Evolutionary conservation across 2,888 invertebrate genomes (phyloP).

Genomic region (Xylota sylvarum): DNA sequence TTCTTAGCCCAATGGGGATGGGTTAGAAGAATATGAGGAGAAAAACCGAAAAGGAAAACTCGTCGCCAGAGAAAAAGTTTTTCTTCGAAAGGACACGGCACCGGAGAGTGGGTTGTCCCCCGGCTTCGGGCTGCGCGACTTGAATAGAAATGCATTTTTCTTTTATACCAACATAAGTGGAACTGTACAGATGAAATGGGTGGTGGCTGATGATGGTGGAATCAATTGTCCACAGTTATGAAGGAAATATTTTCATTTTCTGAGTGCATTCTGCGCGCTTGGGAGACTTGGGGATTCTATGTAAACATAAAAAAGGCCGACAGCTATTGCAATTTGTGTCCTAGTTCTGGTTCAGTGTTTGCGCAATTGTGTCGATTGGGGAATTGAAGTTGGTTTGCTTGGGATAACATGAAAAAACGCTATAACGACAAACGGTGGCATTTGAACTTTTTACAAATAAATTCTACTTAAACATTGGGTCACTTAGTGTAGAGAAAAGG

Average conservation of each 20-base stretch:
- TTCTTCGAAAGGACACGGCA: slow-evolving; percentile 38
- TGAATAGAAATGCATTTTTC: slow-evolving; percentile 52
- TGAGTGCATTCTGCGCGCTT: slow-evolving; percentile 41
- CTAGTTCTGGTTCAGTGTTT: slow-evolving; percentile 32
- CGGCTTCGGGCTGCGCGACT: slow-evolving; percentile 28
- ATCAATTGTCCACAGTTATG: slow-evolving; percentile 67
- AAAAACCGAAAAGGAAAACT: background rate
- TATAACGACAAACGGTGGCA: background rate
- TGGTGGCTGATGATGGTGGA: slow-evolving; percentile 10
- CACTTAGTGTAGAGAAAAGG: too few species aligned
- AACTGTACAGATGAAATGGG: slow-evolving; percentile 25
- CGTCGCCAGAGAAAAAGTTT: slow-evolving; percentile 21
- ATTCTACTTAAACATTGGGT: background rate
- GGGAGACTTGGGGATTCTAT: slow-evolving; percentile 33
- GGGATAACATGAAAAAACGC: background rate
- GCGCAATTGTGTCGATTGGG: slow-evolving; percentile 8
- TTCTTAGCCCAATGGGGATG: background rate
- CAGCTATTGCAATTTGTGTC: slow-evolving; percentile 41
- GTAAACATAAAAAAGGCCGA: slow-evolving; percentile 32
- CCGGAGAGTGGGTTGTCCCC: background rate
- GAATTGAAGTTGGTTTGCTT: slow-evolving; percentile 36
- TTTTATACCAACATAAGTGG: slow-evolving; percentile 23
- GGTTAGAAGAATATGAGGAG: background rate
- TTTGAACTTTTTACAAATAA: background rate
- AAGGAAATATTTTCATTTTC: slow-evolving; percentile 64